phyloP scores from a whole-genome alignment of 2,888 invertebrate genomes.

The Eupithecia pulchellata region DNA sequence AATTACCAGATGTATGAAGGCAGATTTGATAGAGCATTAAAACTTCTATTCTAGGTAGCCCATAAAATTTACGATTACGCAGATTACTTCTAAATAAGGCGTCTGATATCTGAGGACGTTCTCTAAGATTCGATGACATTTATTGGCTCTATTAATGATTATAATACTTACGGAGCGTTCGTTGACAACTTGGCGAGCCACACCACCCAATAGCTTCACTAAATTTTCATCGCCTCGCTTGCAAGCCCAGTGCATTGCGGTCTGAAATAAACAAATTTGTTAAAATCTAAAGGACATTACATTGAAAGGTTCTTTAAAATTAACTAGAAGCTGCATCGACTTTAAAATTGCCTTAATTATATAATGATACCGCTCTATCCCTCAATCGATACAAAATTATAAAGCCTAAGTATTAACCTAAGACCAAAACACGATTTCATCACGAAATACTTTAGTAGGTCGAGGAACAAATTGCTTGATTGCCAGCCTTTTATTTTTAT shows the following conservation, averaged over 20 bases:
- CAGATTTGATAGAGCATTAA: constrained; percentile 74
- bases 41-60: constrained; percentile 63
- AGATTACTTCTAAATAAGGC: constrained; percentile 33
- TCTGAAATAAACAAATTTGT: constrained; percentile 86
- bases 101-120: neutral
- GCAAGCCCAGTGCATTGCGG: constrained; percentile 98
- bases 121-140: neutral
- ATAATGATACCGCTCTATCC: constrained; percentile 55
- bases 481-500: constrained; percentile 80
- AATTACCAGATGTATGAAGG: constrained; percentile 61
- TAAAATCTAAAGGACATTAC: constrained; percentile 28
- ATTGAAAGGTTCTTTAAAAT: constrained; percentile 36
- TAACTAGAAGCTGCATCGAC: constrained; percentile 44
- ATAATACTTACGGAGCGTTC: constrained; percentile 90
- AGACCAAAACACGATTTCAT: constrained; percentile 70
- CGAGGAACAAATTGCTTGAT: constrained; percentile 83
- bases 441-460: constrained; percentile 80
- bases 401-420: constrained; percentile 63
- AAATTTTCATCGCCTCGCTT: constrained; percentile 97
- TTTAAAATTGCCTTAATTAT: constrained; percentile 41
- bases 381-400: constrained; percentile 61
- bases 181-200: constrained; percentile 91
- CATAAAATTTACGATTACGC: constrained; percentile 54
- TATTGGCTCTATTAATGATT: neutral
- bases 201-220: constrained; percentile 96